A percentile compares a stretch with the other conserved stretches of the same genome.
phyloP scores from a whole-genome alignment of 2,113 vertebrate species.

The Catharus fuscescens region DNA sequence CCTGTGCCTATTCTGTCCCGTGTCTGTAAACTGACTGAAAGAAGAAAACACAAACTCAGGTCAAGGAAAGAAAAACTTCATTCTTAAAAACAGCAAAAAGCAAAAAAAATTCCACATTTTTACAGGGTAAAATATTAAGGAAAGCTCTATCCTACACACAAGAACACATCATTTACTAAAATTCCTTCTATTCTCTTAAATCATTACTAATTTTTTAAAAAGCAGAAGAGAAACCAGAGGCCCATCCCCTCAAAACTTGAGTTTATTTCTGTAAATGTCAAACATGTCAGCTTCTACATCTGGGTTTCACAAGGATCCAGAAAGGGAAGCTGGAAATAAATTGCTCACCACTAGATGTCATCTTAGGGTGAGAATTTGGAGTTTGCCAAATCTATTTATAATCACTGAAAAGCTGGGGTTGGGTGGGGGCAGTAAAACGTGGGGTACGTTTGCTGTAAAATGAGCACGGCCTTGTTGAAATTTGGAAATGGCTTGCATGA shows the following conservation, averaged over 20 bases:
- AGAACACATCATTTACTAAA: neutral
- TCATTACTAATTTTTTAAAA: neutral
- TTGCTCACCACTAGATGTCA: constrained; percentile 32
- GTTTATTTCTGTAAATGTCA: neutral
- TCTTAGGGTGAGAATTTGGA: neutral
- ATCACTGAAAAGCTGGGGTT: neutral
- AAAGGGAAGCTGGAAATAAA: neutral
- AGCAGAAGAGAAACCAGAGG: neutral
- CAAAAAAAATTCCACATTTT: neutral
- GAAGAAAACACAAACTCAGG: neutral
- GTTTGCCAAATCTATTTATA: neutral
- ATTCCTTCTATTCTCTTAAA: neutral
- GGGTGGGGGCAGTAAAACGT: neutral
- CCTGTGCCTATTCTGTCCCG: constrained; percentile 93
- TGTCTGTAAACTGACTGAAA: constrained; percentile 95
- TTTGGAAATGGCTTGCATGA: neutral
- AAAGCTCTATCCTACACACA: neutral
- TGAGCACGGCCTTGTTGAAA: neutral
- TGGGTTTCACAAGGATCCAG: neutral
- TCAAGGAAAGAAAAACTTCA: neutral
- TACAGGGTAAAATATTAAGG: neutral
- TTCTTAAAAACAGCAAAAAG: neutral
- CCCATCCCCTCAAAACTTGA: neutral
- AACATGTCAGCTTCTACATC: neutral
- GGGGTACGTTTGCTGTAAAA: neutral